A percentile compares a stretch with the other conserved stretches of the same genome.
Conservation (phyloP, 2,797 vertebrate genomes). For the Sebastes cheni region DNA sequence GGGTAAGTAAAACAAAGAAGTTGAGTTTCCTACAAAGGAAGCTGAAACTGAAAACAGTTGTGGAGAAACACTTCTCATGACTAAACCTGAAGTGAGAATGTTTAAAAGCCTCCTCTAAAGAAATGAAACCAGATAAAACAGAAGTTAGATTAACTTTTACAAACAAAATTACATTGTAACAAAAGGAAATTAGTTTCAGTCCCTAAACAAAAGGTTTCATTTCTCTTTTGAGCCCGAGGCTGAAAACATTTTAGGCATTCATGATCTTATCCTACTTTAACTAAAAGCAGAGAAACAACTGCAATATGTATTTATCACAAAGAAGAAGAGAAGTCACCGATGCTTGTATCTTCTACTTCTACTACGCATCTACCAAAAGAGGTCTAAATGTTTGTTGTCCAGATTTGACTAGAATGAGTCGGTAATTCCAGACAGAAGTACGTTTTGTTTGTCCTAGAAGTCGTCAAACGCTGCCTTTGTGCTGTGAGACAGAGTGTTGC, state of each 20-base stretch:
- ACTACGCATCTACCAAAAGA: not conserved
- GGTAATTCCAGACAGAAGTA: not conserved
- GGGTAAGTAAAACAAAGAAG: not conserved
- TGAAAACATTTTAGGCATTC: not conserved
- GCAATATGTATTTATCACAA: not conserved
- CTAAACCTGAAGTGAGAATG: not conserved
- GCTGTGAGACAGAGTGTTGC: not conserved
- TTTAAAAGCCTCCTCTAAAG: not conserved
- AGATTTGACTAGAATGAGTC: not conserved
- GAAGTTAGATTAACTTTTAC: not conserved
- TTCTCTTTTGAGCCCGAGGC: slow-evolving; percentile 16
- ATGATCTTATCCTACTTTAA: not conserved
- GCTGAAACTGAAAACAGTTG: not conserved
- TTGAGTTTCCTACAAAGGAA: not conserved
- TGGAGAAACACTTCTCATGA: not conserved
- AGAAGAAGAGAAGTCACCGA: not conserved
- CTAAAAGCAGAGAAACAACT: too few species aligned
- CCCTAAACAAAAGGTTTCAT: slow-evolving; percentile 29
- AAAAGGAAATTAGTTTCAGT: slow-evolving; percentile 19
- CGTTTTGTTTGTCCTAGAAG: slow-evolving; percentile 22
- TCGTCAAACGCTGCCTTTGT: not conserved
- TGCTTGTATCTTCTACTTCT: not conserved
- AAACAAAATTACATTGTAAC: not conserved
- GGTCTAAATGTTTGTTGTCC: not conserved
- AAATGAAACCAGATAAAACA: slow-evolving; percentile 41